A percentile compares a stretch with the other conserved stretches of the same genome.
Conservation (phyloP, 2,113 vertebrate species). For the Anthoscopus minutus region DNA sequence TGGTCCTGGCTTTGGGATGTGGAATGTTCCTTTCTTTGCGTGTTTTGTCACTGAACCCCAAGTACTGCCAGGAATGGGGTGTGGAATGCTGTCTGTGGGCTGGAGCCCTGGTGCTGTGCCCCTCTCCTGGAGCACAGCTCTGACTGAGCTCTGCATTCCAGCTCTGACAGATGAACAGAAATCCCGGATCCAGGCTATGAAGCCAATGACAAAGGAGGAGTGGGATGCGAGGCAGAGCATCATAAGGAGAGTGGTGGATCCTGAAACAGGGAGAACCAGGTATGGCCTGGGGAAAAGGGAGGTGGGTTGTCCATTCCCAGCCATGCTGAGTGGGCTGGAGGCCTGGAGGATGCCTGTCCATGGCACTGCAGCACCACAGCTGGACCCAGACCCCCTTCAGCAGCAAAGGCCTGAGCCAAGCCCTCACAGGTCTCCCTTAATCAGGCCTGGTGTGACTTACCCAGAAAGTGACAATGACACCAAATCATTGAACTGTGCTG, state of each 20-base stretch:
- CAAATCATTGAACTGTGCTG: accelerated
- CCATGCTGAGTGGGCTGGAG: neutral
- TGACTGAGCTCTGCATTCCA: conserved; percentile 42
- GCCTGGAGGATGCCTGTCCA: neutral
- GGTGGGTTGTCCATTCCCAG: neutral
- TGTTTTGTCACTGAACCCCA: accelerated
- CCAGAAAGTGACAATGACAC: neutral
- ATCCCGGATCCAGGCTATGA: conserved; percentile 89
- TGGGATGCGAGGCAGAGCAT: conserved; percentile 91
- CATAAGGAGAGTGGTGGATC: conserved; percentile 88
- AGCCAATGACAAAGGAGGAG: conserved; percentile 94
- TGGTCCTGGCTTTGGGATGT: neutral
- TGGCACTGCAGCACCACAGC: neutral
- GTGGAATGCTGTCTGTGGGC: accelerated
- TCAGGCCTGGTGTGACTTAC: neutral
- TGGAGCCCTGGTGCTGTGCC: neutral
- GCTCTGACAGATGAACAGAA: conserved; percentile 94
- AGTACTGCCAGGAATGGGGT: accelerated
- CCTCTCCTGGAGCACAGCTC: neutral
- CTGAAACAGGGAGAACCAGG: conserved; percentile 89
- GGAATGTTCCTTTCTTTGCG: accelerated
- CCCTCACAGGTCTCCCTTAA: neutral
- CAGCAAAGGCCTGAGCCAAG: neutral
- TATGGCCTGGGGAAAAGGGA: neutral
- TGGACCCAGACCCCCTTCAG: neutral